phyloP scores from a whole-genome alignment of 2,888 invertebrate species.

The Theretra japonica region DNA sequence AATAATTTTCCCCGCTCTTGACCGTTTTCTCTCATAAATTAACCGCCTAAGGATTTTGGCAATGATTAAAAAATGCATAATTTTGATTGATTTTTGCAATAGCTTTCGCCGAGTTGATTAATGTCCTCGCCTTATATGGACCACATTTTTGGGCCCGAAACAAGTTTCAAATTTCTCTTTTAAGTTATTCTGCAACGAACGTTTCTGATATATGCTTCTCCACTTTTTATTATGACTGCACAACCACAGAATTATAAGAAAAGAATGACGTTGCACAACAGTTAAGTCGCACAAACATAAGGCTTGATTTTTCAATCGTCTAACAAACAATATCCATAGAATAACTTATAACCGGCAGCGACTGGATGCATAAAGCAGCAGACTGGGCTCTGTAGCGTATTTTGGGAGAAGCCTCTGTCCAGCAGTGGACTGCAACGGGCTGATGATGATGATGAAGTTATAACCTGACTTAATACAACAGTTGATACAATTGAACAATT shows the following conservation, averaged over 20 bases:
- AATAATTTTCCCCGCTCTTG: not conserved
- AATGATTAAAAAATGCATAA: constrained; percentile 9
- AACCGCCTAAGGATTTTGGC: not conserved
- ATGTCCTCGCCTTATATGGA: not conserved
- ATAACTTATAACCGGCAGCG: too few species aligned
- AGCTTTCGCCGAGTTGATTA: constrained; percentile 24
- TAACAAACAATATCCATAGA: too few species aligned
- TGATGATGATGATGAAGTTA: too few species aligned
- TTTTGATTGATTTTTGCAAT: constrained; percentile 20
- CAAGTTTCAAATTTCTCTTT: constrained; percentile 24
- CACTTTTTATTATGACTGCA: not conserved
- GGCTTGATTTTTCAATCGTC: too few species aligned
- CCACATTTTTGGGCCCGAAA: constrained; percentile 14
- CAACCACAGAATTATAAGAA: not conserved
- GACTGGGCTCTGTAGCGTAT: too few species aligned
- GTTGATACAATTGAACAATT: too few species aligned
- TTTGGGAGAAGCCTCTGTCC: too few species aligned
- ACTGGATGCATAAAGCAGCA: too few species aligned
- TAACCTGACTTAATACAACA: too few species aligned
- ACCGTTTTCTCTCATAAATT: not conserved
- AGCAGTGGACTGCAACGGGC: too few species aligned
- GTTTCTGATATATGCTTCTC: not conserved
- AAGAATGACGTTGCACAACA: not conserved
- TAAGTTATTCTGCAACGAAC: constrained; percentile 6
- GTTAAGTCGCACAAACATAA: too few species aligned